phyloP scores from a whole-genome alignment of 2,797 vertebrate genomes.

The Halcyon badia region DNA sequence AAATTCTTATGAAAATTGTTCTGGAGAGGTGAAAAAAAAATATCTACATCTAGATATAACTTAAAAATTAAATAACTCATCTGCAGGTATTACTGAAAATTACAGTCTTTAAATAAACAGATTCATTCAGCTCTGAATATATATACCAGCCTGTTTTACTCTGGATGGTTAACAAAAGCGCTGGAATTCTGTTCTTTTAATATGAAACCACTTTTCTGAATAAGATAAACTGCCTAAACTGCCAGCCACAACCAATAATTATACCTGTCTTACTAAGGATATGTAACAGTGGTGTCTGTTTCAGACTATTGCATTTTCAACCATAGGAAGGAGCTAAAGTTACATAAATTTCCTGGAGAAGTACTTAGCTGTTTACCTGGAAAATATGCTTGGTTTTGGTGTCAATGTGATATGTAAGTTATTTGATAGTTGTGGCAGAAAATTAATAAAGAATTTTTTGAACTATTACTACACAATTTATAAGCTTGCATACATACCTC shows the following conservation, averaged over 20 bases:
- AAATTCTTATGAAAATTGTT: neutral
- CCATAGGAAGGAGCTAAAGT: slow-evolving; percentile 71
- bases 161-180: neutral
- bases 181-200: slow-evolving; percentile 13
- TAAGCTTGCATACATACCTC: neutral
- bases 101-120: neutral
- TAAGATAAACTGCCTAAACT: slow-evolving; percentile 10
- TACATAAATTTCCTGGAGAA: slow-evolving; percentile 36
- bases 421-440: neutral
- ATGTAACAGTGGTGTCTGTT: neutral
- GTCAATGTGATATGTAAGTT: neutral
- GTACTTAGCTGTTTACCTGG: neutral
- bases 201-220: slow-evolving; percentile 4
- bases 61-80: neutral
- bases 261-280: neutral
- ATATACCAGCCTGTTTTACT: neutral
- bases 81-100: neutral
- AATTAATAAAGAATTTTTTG: neutral
- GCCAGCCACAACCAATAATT: slow-evolving; percentile 28
- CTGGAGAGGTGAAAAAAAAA: neutral
- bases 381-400: neutral
- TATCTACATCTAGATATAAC: neutral
- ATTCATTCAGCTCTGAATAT: neutral
- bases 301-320: slow-evolving; percentile 53
- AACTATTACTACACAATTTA: neutral